Conservation (phyloP, 2,888 invertebrate species). For the Coelopa pilipes region DNA sequence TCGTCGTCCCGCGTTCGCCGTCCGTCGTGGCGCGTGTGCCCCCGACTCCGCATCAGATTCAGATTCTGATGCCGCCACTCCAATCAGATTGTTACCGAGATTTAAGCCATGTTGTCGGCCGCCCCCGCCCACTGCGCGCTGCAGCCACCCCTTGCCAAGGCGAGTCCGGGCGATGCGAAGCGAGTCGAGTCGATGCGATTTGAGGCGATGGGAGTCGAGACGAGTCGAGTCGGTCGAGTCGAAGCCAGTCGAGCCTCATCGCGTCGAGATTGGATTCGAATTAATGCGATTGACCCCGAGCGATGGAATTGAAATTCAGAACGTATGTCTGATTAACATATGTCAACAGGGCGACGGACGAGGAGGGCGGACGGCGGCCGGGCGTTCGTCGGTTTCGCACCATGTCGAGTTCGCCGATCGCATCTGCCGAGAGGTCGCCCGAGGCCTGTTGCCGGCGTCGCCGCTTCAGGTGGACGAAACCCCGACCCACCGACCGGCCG, state of each 20-base stretch:
- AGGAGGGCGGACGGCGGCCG: no score
- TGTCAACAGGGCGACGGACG: conserved; percentile 57
- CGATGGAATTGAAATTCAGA: conserved; percentile 51
- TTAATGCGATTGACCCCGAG: conserved; percentile 64
- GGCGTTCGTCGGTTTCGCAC: no score
- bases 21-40: conserved; percentile 38
- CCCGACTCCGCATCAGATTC: conserved; percentile 48
- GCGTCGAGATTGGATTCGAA: conserved; percentile 61
- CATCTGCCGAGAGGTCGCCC: conserved; percentile 11
- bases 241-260: neutral
- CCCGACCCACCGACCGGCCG: neutral
- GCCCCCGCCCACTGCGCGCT: conserved; percentile 44
- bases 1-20: conserved; percentile 14
- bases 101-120: conserved; percentile 43
- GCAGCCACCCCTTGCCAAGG: conserved; percentile 17
- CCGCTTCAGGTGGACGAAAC: neutral
- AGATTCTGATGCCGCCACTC: conserved; percentile 48
- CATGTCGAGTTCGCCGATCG: conserved; percentile 25
- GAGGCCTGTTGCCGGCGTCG: conserved; percentile 42
- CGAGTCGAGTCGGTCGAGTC: neutral
- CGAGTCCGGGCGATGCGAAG: no score
- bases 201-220: neutral
- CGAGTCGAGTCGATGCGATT: neutral
- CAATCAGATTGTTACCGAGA: conserved; percentile 64
- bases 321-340: conserved; percentile 67